Conservation (phyloP, 2,888 invertebrate species). For the Shargacucullia verbasci region DNA sequence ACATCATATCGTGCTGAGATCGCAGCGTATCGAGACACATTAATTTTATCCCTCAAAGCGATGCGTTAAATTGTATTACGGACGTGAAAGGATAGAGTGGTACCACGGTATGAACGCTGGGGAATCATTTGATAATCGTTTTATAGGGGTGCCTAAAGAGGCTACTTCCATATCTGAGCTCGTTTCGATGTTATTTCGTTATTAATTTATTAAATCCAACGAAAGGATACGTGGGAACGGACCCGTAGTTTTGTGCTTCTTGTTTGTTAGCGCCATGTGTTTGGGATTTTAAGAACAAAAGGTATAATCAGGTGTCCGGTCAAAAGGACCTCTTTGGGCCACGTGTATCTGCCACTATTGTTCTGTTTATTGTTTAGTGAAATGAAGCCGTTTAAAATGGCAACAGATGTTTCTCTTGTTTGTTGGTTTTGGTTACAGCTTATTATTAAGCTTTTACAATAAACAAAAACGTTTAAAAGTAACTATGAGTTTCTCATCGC, state of each 20-base stretch:
- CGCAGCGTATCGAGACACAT: slow-evolving; percentile 67
- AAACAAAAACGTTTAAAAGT: slow-evolving; percentile 60
- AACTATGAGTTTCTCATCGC: slow-evolving; percentile 58
- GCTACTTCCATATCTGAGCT: slow-evolving; percentile 82
- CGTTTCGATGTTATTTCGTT: slow-evolving; percentile 74
- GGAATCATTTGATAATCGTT: slow-evolving; percentile 86
- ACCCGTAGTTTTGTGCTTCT: slow-evolving; percentile 63
- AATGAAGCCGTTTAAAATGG: slow-evolving; percentile 65
- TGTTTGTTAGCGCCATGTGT: slow-evolving; percentile 75
- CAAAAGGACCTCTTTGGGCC: slow-evolving; percentile 61
- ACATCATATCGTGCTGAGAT: slow-evolving; percentile 65
- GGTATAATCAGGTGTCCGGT: slow-evolving; percentile 74
- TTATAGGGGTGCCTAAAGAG: slow-evolving; percentile 83
- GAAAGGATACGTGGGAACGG: slow-evolving; percentile 85
- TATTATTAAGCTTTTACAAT: slow-evolving; percentile 55
- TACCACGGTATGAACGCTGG: slow-evolving; percentile 73
- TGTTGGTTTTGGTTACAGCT: slow-evolving; percentile 66
- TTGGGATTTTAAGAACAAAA: slow-evolving; percentile 79
- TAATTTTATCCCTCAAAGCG: slow-evolving; percentile 68
- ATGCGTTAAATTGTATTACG: slow-evolving; percentile 83
- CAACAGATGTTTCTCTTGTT: slow-evolving; percentile 77
- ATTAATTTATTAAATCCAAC: slow-evolving; percentile 82
- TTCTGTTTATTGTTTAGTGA: slow-evolving; percentile 69
- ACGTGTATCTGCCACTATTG: slow-evolving; percentile 77
- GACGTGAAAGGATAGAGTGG: slow-evolving; percentile 75